These are phyloP conservation scores for Stegophylla sp. DNA, from an alignment of 2,888 invertebrate genomes.

Conservation along the genomic window DNA sequence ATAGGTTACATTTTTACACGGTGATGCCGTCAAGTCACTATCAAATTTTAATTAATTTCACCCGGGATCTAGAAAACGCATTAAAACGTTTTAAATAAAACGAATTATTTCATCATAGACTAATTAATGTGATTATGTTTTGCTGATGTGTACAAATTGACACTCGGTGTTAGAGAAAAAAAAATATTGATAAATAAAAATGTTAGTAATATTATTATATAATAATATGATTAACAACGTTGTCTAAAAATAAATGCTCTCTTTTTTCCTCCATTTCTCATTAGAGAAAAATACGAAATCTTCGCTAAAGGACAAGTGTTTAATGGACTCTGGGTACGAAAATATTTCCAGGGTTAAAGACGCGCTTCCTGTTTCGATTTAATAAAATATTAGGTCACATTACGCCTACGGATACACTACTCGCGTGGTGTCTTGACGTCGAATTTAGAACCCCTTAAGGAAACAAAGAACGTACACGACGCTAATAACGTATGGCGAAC, in stretches of 20 bases:
- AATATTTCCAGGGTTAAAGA: not conserved
- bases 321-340: not conserved
- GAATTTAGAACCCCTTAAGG: not conserved
- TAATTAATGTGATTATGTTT: too few species aligned
- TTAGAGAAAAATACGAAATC: not conserved
- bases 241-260: not conserved
- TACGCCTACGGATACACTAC: not conserved
- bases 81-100: not conserved
- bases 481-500: not conserved
- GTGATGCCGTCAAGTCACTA: not conserved
- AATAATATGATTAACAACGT: not conserved
- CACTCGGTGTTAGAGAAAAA: too few species aligned
- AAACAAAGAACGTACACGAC: not conserved
- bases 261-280: not conserved
- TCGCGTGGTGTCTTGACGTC: not conserved
- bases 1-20: not conserved
- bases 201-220: not conserved
- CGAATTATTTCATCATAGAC: not conserved
- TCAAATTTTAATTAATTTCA: conserved; percentile 1
- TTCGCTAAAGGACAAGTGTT: not conserved
- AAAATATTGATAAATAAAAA: not conserved
- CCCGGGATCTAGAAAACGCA: not conserved
- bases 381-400: not conserved
- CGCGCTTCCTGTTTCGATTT: not conserved
- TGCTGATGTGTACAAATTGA: not conserved